Base-by-base conservation (phyloP, 2,888 invertebrate genomes). In the Mellilla xanthometata region DNA sequence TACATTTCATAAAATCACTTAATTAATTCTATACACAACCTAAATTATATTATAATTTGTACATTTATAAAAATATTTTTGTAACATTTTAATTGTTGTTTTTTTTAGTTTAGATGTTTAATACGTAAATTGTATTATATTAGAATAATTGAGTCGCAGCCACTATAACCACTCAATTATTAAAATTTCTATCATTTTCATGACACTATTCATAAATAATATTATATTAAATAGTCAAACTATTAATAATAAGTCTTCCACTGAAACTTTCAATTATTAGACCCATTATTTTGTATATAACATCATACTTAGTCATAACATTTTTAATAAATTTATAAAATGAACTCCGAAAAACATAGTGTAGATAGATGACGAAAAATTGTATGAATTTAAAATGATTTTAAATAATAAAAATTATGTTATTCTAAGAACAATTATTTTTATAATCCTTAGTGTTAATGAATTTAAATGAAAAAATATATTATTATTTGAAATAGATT, bases 401-500 rank as follows among this genome's bases (percentile, higher is more conserved):
- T 64, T 57, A 68, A 56, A 47, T 47, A 28, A 22, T 15, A 12
- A n/a, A n/a, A 39, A 32, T 58, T 45, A 32, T 56, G 48, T 48
- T 51, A 52, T 39, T 38, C 50, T 62, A 56, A 56, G 72, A 69
- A 78, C 72, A 72, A 68, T 68, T 87, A 86, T 85, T 86, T 88
- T 87, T 86, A 72, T 88, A 86, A 87, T 79, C 69, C 76, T 59
- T 80, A 80, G 68, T 61, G 61, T 68, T 76, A 76, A 76, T 71
- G 65, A 72, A 72, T 79, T 71, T 76, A 70, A 76, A 69, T 73
- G 79, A 68, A 72, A 76, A 78, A 81, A 76, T 79, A 79, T 76
- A 86, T 76, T 78, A 19, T 69, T 79, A 82, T 55, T 48, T 52
- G 39, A 55, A 54, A 41, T 49, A 34, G 30, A 32, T 13, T 27